These are phyloP conservation scores for Centruroides sculpturatus DNA, from an alignment of 1,140 invertebrate species.

Conservation along the genomic window DNA sequence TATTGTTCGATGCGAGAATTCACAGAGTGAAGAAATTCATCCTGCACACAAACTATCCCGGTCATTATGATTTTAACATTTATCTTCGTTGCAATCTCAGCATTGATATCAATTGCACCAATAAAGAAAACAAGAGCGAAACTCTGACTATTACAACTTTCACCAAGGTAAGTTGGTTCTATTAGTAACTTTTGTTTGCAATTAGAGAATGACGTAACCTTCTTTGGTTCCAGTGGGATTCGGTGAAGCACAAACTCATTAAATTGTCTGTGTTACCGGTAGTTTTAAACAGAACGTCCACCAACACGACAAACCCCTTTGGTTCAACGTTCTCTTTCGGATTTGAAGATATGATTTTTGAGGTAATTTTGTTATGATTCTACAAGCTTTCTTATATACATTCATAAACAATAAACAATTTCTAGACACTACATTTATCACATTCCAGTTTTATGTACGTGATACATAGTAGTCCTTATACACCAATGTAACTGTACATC, in stretches of 20 bases:
- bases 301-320: slow-evolving; percentile 91
- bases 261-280: slow-evolving; percentile 79
- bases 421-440: too few relatives aligned
- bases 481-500: too few relatives aligned
- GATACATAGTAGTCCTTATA: too few relatives aligned
- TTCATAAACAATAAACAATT: too few relatives aligned
- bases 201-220: too few relatives aligned
- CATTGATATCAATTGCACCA: background rate
- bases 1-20: slow-evolving; percentile 87
- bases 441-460: too few relatives aligned
- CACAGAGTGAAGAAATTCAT: slow-evolving; percentile 93
- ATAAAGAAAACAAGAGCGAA: background rate
- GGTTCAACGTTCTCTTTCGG: slow-evolving; percentile 89
- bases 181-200: background rate
- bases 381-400: too few relatives aligned
- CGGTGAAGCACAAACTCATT: slow-evolving; percentile 56
- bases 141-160: slow-evolving; percentile 33
- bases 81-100: slow-evolving; percentile 79
- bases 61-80: slow-evolving; percentile 99
- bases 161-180: slow-evolving; percentile 24
- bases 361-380: slow-evolving; percentile 41
- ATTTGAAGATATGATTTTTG: slow-evolving; percentile 90
- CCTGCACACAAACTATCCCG: slow-evolving; percentile 94
- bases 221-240: slow-evolving; percentile 51
- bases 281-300: slow-evolving; percentile 81